Conservation (phyloP, 2,888 invertebrate genomes). For the Chorisops tibialis region DNA sequence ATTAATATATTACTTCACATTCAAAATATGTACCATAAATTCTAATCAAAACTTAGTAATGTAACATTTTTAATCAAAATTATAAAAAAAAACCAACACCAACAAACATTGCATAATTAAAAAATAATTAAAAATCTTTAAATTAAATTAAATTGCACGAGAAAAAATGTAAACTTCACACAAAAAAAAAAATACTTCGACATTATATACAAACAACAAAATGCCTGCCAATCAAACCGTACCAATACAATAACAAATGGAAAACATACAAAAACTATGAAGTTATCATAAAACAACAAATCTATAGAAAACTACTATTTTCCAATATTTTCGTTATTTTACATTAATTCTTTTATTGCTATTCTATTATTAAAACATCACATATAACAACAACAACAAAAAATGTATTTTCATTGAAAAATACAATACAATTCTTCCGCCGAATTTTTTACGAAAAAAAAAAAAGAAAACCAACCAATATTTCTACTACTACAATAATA, state of each 20-base stretch:
- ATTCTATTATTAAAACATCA: background rate
- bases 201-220: slow-evolving; percentile 28
- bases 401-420: background rate
- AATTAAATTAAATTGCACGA: background rate
- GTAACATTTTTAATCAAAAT: background rate
- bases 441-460: slow-evolving; percentile 7
- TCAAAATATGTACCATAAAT: too few species aligned
- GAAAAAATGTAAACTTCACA: background rate
- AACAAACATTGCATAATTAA: background rate
- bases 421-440: slow-evolving; percentile 8
- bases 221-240: slow-evolving; percentile 34
- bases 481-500: background rate
- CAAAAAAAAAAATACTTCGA: slow-evolving; percentile 3
- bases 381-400: background rate
- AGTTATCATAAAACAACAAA: slow-evolving; percentile 11
- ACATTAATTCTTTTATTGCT: background rate
- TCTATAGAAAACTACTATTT: slow-evolving; percentile 2
- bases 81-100: slow-evolving; percentile 2
- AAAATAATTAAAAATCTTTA: too few species aligned
- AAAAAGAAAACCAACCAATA: background rate
- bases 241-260: slow-evolving; percentile 27
- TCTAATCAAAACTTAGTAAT: too few species aligned
- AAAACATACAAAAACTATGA: slow-evolving; percentile 26
- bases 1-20: too few species aligned
- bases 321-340: background rate